Base-by-base conservation (phyloP, 2,113 vertebrate species). In the Apus apus region DNA sequence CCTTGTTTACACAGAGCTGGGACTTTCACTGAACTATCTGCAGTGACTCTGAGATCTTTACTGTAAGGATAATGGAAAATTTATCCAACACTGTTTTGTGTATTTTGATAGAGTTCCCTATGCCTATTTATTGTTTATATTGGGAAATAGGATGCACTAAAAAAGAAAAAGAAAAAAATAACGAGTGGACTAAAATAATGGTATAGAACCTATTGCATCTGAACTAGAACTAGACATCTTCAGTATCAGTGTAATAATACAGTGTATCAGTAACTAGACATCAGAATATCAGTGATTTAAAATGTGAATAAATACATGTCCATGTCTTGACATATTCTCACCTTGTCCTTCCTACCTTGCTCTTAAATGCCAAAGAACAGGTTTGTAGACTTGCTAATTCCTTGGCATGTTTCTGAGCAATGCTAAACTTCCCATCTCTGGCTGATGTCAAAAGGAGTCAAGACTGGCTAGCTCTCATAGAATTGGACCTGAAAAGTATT, bases 401-500 rank as follows among this genome's bases (percentile, higher is more conserved):
- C 72, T 23, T 71, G 61, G 43, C 82, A 46, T 84, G 83, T 90
- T 94, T 89, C 88, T 75, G 74, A 90, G 86, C 46, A 65, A 61
- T 38, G 56, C 57, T 84, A 83, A 94, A 62, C 76, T 92, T 87
- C 50, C 77, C 66, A 89, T 43, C 51, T 73, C 70, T 72, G 66
- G 48, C 58, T 96, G 62, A 90, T 89, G 89, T 93, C 77, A 90
- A 79, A 86, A 80, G 38, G 66, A 97, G 80, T 85, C 57, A 79
- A 68, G 53, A 82, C 20, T 66, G 45, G 62, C 71, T 91, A 60
- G 30, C 58, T 60, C n/a, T 89, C 89, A 87, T 8, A 78, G 83
- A 91, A 70, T 66, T 96, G 78, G 81, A 91, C 80, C 85, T 85
- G 77, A 89, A 95, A 91, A 94, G 87, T 86, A 91, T 94, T 90